Base-by-base conservation (phyloP, 2,113 vertebrate genomes). In the Atlantisia rogersi region DNA sequence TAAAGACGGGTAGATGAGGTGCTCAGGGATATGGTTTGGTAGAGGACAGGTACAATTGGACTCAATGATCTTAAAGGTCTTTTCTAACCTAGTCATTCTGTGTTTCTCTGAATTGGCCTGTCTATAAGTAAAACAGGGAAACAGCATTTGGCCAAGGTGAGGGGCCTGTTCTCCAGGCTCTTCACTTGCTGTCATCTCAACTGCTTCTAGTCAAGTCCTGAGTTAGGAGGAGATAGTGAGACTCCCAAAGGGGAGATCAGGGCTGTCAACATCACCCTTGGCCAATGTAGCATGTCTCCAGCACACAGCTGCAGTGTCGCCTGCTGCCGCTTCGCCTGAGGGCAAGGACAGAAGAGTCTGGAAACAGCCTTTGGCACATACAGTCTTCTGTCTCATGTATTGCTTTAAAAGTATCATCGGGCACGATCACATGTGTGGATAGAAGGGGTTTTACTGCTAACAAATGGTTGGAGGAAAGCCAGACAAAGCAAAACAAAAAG, bases 201-300 rank as follows among this genome's bases (percentile, higher is more conserved):
- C 12, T 3, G 0, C 12, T 24, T 25, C 29, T 1, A 1, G 5
- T 7, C 19, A 6, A 46, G 32, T 7, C 12, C 15, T 3, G 15
- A 28, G 60, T 4, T 10, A 8, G 1, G 1, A 1, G 9, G 13
- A 22, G 13, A 12, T 9, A 1, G 0, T 2, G 21, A 14, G 28
- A 40, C 25, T 4, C 15, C 26, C 4, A 1, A 22, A 1, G 8
- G 15, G 19, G 15, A 12, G 8, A 1, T 0, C 2, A 14, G 21
- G 28, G 56, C 21, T 5, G 12, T n/a, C 4, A 1, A 53, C 2
- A 0, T 28, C 21, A 2, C 2, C 13, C 15, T 60, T 15, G 2
- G 64, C 25, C 19, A 4, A 0, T 0, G 29, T 6, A n/a, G 12
- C 35, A 0, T 2, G 6, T 19, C 37, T 63, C 15, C 10, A 8